phyloP scores from a whole-genome alignment of 2,888 invertebrate species.

The Pemphredon lugubris region DNA sequence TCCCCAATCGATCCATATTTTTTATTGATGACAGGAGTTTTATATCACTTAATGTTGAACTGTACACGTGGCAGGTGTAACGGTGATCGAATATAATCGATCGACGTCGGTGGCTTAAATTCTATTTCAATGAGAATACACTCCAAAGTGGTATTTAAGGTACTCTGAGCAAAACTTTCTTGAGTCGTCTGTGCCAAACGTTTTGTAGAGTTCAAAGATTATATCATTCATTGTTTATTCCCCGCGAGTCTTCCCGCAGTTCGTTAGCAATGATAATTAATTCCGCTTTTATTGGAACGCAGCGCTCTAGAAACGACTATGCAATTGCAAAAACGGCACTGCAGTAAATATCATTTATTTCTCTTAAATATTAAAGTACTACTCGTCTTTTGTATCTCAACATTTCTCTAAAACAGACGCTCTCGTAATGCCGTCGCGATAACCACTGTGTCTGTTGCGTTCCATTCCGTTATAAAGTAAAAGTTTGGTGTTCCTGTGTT shows the following conservation, averaged over 20 bases:
- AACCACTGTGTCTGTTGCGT: too few relatives aligned
- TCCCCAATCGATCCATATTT: conserved; percentile 26
- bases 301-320: not conserved
- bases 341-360: conserved; percentile 5
- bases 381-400: not conserved
- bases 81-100: too few relatives aligned
- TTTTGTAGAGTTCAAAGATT: too few relatives aligned
- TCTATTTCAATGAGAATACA: too few relatives aligned
- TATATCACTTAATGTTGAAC: not conserved
- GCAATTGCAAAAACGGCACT: not conserved
- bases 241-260: not conserved
- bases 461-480: too few relatives aligned
- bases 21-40: not conserved
- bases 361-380: conserved; percentile 3
- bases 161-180: too few relatives aligned
- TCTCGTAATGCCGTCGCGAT: too few relatives aligned
- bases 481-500: too few relatives aligned
- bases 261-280: conserved; percentile 3
- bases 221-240: not conserved
- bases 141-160: too few relatives aligned
- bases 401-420: not conserved
- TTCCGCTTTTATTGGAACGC: not conserved
- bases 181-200: too few relatives aligned
- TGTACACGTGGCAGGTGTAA: too few relatives aligned
- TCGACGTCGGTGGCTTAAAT: too few relatives aligned